These are phyloP conservation scores for Stenodera caucasica DNA, from an alignment of 2,888 invertebrate species.

Conservation along the genomic window DNA sequence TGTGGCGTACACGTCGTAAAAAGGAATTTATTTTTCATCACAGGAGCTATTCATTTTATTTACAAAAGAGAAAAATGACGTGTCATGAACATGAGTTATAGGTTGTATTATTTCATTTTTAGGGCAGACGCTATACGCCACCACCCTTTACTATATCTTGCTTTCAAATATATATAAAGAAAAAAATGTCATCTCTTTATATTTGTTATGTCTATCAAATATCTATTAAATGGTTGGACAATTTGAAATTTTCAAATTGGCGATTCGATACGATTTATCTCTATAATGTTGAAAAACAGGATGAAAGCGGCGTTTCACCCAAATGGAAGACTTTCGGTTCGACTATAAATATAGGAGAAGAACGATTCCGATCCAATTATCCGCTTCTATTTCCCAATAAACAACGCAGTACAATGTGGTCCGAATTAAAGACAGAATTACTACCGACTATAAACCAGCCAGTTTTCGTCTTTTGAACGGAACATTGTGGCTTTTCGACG, in stretches of 20 bases:
- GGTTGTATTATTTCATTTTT: conserved; percentile 38
- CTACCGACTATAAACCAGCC: conserved; percentile 33
- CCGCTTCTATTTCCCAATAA: conserved; percentile 34
- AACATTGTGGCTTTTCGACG: conserved; percentile 33
- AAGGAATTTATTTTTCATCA: conserved; percentile 37
- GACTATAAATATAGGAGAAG: conserved; percentile 33
- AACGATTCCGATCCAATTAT: conserved; percentile 38
- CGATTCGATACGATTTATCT: conserved; percentile 16
- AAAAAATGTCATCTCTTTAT: background rate
- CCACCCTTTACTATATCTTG: background rate
- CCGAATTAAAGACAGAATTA: conserved; percentile 35
- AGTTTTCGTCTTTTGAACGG: conserved; percentile 24
- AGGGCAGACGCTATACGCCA: conserved; percentile 25
- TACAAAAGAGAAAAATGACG: conserved; percentile 39
- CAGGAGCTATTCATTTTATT: conserved; percentile 37
- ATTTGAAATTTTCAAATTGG: conserved; percentile 32
- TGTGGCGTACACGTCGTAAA: conserved; percentile 26
- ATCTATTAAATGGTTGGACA: conserved; percentile 17
- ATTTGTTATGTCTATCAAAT: background rate
- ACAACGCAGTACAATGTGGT: conserved; percentile 31
- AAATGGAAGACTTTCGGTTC: conserved; percentile 21
- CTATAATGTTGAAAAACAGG: too few species aligned
- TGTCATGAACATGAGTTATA: conserved; percentile 38
- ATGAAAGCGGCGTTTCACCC: too few species aligned
- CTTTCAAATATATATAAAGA: background rate